Percentiles rank a stretch among this genome's conserved stretches.
phyloP scores from a whole-genome alignment of 2,888 invertebrate genomes.

The Pemphredon lugubris region DNA sequence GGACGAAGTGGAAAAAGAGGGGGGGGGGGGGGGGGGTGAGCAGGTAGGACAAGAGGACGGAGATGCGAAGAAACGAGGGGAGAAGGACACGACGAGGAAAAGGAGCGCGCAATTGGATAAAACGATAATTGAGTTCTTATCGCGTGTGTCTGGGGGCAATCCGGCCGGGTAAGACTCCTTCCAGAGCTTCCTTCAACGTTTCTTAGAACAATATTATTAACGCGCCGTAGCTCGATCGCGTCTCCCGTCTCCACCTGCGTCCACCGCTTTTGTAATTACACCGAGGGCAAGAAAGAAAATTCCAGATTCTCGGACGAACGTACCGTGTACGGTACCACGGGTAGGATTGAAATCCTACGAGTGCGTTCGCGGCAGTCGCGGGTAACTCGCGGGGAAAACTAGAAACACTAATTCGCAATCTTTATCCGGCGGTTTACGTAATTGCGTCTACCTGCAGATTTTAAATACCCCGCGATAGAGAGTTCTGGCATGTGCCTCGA shows the following conservation, averaged over 20 bases:
- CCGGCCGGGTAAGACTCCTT: conserved; percentile 76
- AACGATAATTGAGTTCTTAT: conserved; percentile 75
- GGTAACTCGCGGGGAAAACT: not conserved
- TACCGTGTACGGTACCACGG: conserved; percentile 43
- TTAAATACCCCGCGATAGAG: no score
- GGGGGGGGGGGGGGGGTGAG: not conserved
- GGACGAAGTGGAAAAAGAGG: not conserved
- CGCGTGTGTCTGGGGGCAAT: conserved; percentile 62
- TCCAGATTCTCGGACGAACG: conserved; percentile 40
- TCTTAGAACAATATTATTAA: conserved; percentile 65
- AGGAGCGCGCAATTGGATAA: conserved; percentile 62
- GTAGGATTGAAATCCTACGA: conserved; percentile 14
- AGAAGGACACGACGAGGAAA: conserved; percentile 42
- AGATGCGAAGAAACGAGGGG: not conserved
- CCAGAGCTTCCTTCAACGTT: conserved; percentile 59
- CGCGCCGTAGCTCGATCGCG: conserved; percentile 52
- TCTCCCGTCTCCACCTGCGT: conserved; percentile 40
- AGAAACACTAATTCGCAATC: not conserved
- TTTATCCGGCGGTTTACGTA: not conserved
- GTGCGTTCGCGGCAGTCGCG: not conserved
- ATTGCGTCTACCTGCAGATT: no score
- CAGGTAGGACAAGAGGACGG: conserved; percentile 17
- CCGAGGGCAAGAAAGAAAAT: conserved; percentile 52
- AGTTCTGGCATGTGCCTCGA: not conserved
- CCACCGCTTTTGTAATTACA: conserved; percentile 51